Evolutionary conservation across 2,888 invertebrate genomes (phyloP), one percentile per base, ranked within the genome.

Genomic region (Ectropis crepuscularia): DNA sequence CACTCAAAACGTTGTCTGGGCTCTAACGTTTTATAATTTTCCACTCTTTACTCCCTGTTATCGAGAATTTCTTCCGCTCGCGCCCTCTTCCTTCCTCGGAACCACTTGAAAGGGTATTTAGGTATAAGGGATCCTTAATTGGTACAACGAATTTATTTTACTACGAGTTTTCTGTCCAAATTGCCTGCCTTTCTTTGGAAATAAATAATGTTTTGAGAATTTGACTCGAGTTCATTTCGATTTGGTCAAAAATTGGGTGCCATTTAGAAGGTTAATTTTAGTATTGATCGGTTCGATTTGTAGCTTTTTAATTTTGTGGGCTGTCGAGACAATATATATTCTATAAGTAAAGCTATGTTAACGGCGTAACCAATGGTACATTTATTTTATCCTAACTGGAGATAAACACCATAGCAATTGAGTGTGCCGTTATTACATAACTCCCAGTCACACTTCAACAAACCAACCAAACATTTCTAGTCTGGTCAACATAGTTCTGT

Each of bases 71-170:
- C 89, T 88, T 89, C 87, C 89, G 85, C 82, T 85, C 80, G 79
- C 83, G 77, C 87, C 87, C 87, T 86, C 83, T 90, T 89, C 87
- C 86, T 88, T 88, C 86, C 85, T 79, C 73, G 76, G 78, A 84
- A 81, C 85, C 85, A 86, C 86, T 88, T 87, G 86, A 85, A 86
- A 84, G 82, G 87, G 87, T 88, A 89, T 89, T 88, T 89, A 87
- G 82, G 84, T 86, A 87, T 85, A 88, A 88, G 84, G 82, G 86
- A 84, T 82, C 82, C 84, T 83, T 90, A 90, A 91, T 90, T 90
- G 89, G 86, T 85, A 83, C 81, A 85, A 80, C 78, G 81, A 86
- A 85, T 87, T 87, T 87, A 84, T 87, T 86, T 83, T 78, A 81
- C 79, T 80, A 77, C 74, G 74, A 83, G 77, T 81, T 85, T 82